phyloP scores from a whole-genome alignment of 2,888 invertebrate species.

The Ptycholaimellus sp. region DNA sequence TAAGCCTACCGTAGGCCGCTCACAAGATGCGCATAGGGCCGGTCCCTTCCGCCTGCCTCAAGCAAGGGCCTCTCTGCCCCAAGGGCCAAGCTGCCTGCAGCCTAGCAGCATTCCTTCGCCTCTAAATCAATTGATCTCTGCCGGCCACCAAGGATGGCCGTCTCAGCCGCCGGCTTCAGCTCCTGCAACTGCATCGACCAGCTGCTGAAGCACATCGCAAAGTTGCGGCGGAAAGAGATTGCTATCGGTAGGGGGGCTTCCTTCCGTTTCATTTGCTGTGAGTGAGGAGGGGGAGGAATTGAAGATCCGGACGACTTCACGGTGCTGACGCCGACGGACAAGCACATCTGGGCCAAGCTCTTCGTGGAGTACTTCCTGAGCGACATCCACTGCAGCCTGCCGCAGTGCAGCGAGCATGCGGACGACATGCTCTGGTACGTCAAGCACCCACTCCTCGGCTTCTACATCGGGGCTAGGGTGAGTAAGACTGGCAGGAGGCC shows the following conservation, averaged over 20 bases:
- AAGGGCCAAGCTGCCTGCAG: too few species aligned
- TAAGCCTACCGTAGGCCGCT: too few species aligned
- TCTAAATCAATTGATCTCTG: too few species aligned
- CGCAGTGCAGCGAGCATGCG: constrained; percentile 15
- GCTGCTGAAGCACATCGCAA: constrained; percentile 1
- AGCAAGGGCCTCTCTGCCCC: too few species aligned
- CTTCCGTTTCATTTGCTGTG: not conserved
- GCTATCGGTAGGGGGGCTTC: constrained; percentile 1
- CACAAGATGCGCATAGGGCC: too few species aligned
- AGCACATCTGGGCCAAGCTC: constrained; percentile 7
- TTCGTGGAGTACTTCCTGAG: constrained; percentile 8
- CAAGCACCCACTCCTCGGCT: constrained; percentile 9
- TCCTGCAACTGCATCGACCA: constrained; percentile 3
- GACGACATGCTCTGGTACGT: constrained; percentile 27
- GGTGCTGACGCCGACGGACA: constrained; percentile 6
- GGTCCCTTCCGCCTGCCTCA: too few species aligned
- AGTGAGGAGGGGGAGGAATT: not conserved
- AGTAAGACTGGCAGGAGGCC: too few species aligned
- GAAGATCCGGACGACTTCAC: constrained; percentile 7
- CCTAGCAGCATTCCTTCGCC: too few species aligned
- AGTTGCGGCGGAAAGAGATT: constrained; percentile 2
- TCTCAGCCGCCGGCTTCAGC: too few species aligned
- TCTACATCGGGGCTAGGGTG: constrained; percentile 8
- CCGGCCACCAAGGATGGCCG: too few species aligned
- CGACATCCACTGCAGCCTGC: constrained; percentile 10